phyloP scores from a whole-genome alignment of 2,797 vertebrate genomes.

The Cyclopterus lumpus region DNA sequence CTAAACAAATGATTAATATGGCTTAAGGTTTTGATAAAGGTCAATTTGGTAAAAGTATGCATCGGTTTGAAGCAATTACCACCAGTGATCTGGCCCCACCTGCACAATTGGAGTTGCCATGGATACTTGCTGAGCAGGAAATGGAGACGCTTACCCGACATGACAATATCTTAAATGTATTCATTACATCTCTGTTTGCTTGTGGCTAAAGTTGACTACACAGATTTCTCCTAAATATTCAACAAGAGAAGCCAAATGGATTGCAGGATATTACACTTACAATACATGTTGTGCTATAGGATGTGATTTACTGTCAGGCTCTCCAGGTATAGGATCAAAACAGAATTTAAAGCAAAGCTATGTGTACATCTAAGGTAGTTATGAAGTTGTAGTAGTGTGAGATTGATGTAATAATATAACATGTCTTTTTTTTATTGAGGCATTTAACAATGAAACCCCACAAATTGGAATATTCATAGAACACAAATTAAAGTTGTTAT shows the following conservation, averaged over 20 bases:
- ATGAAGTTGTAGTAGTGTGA: too few species aligned
- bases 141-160: slow-evolving; percentile 72
- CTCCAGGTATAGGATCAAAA: background rate
- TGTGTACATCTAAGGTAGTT: background rate
- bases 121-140: slow-evolving; percentile 79
- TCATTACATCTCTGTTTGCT: slow-evolving; percentile 74
- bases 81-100: slow-evolving; percentile 69
- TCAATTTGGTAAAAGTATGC: slow-evolving; percentile 87
- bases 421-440: background rate
- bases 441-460: background rate
- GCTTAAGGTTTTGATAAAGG: slow-evolving; percentile 84
- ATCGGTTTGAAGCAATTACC: slow-evolving; percentile 85
- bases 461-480: background rate
- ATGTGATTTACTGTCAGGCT: background rate
- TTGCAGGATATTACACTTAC: background rate
- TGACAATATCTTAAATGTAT: slow-evolving; percentile 78
- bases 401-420: background rate
- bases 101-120: slow-evolving; percentile 82
- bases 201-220: slow-evolving; percentile 30
- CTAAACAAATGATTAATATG: slow-evolving; percentile 85
- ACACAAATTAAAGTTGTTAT: background rate
- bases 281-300: background rate
- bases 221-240: slow-evolving; percentile 40
- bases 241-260: background rate
- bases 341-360: background rate